Conservation (phyloP, 2,113 vertebrate genomes). For the Oxygymnocypris stewartii region DNA sequence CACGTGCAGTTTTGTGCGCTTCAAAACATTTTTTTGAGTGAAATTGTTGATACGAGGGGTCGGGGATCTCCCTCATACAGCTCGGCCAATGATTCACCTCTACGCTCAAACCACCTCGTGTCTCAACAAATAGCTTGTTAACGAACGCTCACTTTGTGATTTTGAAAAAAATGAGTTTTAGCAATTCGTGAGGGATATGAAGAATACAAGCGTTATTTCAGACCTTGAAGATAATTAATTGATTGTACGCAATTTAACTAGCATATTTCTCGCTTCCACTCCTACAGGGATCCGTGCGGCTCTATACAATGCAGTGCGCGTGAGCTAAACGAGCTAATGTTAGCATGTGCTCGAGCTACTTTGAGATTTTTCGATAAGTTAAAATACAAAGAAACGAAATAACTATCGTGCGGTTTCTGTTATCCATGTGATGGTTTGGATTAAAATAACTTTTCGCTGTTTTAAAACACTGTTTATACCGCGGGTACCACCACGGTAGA, state of each 20-base stretch:
- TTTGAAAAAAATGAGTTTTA: background rate
- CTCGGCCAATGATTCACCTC: constrained; percentile 77
- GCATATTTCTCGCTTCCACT: background rate
- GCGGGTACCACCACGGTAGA: background rate
- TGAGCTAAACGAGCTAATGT: constrained; percentile 79
- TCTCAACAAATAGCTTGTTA: constrained; percentile 74
- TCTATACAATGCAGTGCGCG: constrained; percentile 64
- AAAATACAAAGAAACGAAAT: background rate
- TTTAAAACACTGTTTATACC: background rate
- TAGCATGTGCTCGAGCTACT: constrained; percentile 73
- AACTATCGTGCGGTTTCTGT: background rate
- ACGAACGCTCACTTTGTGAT: constrained; percentile 49
- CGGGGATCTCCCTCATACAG: constrained; percentile 70
- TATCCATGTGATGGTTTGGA: background rate
- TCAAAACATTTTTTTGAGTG: constrained; percentile 34
- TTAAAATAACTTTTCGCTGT: background rate
- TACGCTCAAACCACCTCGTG: constrained; percentile 78
- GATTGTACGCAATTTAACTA: background rate
- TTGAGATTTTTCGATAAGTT: constrained; percentile 66
- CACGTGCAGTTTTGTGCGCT: background rate
- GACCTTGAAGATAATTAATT: background rate
- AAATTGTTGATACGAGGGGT: constrained; percentile 30
- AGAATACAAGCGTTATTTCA: background rate
- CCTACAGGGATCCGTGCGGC: constrained; percentile 14
- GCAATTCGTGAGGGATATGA: too few species aligned